Conservation (phyloP, 2,113 vertebrate genomes). For the Sander vitreus region DNA sequence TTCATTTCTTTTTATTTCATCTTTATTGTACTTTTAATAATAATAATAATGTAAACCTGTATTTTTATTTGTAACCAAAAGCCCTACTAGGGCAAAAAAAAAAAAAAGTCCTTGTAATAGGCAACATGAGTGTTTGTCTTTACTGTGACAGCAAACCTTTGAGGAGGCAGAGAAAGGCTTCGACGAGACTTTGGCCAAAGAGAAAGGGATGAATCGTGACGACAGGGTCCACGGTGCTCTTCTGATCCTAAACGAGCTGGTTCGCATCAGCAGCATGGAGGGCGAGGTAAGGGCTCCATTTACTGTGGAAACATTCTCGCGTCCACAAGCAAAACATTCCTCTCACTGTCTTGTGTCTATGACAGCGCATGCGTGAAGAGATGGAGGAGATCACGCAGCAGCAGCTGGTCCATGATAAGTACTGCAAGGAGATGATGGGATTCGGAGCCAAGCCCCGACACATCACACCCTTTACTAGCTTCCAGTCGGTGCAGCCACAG, state of each 20-base stretch:
- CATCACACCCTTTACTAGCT: constrained; percentile 97
- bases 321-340: not conserved
- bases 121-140: constrained; percentile 4
- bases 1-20: too few species aligned
- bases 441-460: constrained; percentile 96
- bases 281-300: constrained; percentile 91
- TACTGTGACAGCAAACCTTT: constrained; percentile 90
- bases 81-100: too few species aligned
- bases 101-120: not conserved
- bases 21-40: too few species aligned
- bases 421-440: constrained; percentile 97
- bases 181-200: constrained; percentile 96
- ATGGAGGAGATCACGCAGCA: constrained; percentile 99
- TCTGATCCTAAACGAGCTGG: constrained; percentile 96
- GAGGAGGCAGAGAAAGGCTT: constrained; percentile 98
- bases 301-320: not conserved
- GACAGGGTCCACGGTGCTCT: constrained; percentile 96
- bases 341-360: not conserved
- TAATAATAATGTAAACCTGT: too few species aligned
- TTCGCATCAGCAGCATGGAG: constrained; percentile 99
- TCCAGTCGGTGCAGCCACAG: constrained; percentile 96
- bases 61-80: too few species aligned
- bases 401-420: constrained; percentile 97
- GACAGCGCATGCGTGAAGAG: constrained; percentile 95
- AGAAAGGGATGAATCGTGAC: constrained; percentile 98